These are phyloP conservation scores for Percopsis transmontana DNA, from an alignment of 2,113 vertebrate genomes.

Conservation along the genomic window DNA sequence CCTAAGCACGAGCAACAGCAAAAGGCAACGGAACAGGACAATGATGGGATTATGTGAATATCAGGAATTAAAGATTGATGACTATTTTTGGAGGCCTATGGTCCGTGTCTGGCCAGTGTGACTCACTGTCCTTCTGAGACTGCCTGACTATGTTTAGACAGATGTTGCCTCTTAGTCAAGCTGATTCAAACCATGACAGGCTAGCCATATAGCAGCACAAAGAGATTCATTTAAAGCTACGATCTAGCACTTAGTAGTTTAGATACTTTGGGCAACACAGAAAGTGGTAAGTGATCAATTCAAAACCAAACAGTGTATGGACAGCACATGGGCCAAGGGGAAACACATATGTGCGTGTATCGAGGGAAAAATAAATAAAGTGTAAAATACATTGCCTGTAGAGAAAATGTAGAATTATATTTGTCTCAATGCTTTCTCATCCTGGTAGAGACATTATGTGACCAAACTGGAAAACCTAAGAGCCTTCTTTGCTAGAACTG, in stretches of 20 bases:
- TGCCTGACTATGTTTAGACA: conserved; percentile 63
- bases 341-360: conserved; percentile 21
- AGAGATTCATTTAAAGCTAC: conserved; percentile 19
- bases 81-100: conserved; percentile 35
- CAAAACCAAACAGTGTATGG: conserved; percentile 8
- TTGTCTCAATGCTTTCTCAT: background rate
- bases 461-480: conserved; percentile 26
- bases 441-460: conserved; percentile 34
- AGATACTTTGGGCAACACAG: conserved; percentile 1
- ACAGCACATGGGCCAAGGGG: conserved; percentile 7
- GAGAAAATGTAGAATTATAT: background rate
- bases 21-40: conserved; percentile 19
- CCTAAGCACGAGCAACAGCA: conserved; percentile 21
- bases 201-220: conserved; percentile 30
- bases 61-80: conserved; percentile 30
- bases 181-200: conserved; percentile 53
- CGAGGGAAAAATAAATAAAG: conserved; percentile 4
- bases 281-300: conserved; percentile 38
- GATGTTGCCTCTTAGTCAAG: conserved; percentile 50
- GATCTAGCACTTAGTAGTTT: conserved; percentile 6
- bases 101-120: conserved; percentile 37
- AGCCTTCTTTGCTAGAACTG: conserved; percentile 5
- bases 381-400: background rate
- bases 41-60: conserved; percentile 37
- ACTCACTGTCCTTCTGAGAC: conserved; percentile 58